These are phyloP conservation scores for Caradrina clavipalpis DNA, from an alignment of 2,888 invertebrate species.

Conservation along the genomic window DNA sequence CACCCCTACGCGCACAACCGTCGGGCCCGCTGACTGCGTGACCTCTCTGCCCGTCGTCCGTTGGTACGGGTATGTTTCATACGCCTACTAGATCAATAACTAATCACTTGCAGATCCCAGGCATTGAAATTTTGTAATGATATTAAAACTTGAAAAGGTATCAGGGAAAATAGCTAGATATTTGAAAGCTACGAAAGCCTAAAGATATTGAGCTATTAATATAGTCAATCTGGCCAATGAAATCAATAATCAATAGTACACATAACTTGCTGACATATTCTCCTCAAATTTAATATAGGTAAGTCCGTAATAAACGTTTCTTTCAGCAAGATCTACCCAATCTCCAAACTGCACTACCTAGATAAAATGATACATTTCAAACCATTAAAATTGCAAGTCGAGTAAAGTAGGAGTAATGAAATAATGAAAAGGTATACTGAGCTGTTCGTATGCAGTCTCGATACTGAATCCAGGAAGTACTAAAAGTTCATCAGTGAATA, in stretches of 20 bases:
- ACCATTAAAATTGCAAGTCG: neutral
- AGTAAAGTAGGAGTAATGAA: neutral
- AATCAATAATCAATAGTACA: neutral
- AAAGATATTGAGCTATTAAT: too few species aligned
- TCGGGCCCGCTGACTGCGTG: neutral
- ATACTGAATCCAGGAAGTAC: too few species aligned
- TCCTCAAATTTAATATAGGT: constrained; percentile 21
- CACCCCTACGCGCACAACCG: neutral
- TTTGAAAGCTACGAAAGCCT: too few species aligned
- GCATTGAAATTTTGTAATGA: neutral
- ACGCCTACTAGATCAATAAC: constrained; percentile 31
- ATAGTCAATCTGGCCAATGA: constrained; percentile 1
- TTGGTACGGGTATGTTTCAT: constrained; percentile 28
- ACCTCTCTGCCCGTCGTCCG: neutral
- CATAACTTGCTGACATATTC: neutral
- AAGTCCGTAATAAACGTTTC: constrained; percentile 18
- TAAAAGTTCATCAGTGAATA: too few species aligned
- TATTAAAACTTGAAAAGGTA: neutral
- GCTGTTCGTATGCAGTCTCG: too few species aligned
- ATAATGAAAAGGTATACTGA: neutral
- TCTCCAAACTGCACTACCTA: neutral
- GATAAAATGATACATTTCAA: neutral
- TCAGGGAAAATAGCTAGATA: too few species aligned
- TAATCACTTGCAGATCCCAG: constrained; percentile 22
- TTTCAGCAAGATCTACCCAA: constrained; percentile 27